A percentile compares a stretch with the other conserved stretches of the same genome.
phyloP scores from a whole-genome alignment of 2,888 invertebrate genomes.

The Ennomos erosarius region DNA sequence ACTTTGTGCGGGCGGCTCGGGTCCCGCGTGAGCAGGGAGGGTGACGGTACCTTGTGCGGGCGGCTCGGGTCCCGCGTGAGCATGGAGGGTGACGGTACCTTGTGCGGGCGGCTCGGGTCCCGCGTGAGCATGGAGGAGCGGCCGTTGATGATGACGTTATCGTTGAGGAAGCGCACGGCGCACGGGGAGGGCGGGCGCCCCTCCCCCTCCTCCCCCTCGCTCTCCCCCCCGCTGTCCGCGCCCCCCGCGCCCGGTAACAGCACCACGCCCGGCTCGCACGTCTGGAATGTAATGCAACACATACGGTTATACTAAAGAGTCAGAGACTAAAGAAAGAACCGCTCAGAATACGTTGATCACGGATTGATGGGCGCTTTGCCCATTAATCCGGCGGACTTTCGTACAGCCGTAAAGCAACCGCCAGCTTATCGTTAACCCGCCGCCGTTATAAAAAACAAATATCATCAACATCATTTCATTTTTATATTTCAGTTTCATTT shows the following conservation, averaged over 20 bases:
- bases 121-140: constrained; percentile 91
- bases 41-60: constrained; percentile 83
- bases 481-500: too few species aligned
- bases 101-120: constrained; percentile 76
- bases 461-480: too few species aligned
- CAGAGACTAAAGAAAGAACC: too few species aligned
- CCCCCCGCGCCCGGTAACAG: constrained; percentile 84
- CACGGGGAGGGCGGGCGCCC: constrained; percentile 92
- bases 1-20: too few species aligned
- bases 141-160: constrained; percentile 95
- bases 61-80: too few species aligned
- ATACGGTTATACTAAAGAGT: background rate
- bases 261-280: constrained; percentile 77
- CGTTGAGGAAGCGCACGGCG: constrained; percentile 93
- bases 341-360: too few species aligned
- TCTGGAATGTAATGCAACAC: constrained; percentile 47
- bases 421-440: too few species aligned
- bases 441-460: too few species aligned
- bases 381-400: too few species aligned
- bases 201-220: constrained; percentile 73
- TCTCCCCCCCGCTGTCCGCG: constrained; percentile 52
- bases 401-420: too few species aligned
- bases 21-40: too few species aligned
- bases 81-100: constrained; percentile 72
- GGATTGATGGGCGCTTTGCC: too few species aligned